phyloP scores from a whole-genome alignment of 2,113 vertebrate species.

The Tachuris rubrigastra region DNA sequence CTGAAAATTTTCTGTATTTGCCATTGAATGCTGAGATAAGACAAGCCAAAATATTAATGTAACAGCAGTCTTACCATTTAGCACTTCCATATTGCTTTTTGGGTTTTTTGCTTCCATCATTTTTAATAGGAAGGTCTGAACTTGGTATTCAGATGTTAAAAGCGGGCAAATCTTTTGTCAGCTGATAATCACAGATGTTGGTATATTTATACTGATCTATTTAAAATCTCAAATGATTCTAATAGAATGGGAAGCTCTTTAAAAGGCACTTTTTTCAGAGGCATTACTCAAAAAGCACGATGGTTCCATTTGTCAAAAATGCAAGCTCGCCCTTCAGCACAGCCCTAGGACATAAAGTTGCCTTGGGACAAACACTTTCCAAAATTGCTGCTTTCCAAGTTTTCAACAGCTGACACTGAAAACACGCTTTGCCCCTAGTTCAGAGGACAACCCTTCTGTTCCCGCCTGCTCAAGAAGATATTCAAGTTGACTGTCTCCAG shows the following conservation, averaged over 20 bases:
- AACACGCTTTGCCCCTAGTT: background rate
- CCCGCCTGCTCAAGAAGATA: background rate
- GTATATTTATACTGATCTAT: background rate
- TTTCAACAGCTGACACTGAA: background rate
- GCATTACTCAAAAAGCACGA: background rate
- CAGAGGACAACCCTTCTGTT: background rate
- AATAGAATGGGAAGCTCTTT: background rate
- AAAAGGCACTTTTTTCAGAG: background rate
- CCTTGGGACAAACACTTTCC: background rate
- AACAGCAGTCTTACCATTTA: background rate
- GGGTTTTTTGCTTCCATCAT: background rate
- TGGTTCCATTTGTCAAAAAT: background rate
- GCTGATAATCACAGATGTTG: background rate
- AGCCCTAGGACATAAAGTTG: background rate
- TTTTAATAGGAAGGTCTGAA: background rate
- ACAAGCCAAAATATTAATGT: background rate
- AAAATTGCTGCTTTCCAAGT: background rate
- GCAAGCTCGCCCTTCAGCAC: background rate
- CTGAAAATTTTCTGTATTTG: background rate
- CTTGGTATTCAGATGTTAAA: background rate
- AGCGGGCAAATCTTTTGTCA: background rate
- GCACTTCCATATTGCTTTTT: background rate
- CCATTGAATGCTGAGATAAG: background rate
- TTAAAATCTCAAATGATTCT: background rate
- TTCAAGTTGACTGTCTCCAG: background rate